Percentiles rank a stretch among this genome's conserved stretches.
These are phyloP conservation scores for Diglossa brunneiventris DNA, from an alignment of 2,113 vertebrate species.

Conservation along the genomic window DNA sequence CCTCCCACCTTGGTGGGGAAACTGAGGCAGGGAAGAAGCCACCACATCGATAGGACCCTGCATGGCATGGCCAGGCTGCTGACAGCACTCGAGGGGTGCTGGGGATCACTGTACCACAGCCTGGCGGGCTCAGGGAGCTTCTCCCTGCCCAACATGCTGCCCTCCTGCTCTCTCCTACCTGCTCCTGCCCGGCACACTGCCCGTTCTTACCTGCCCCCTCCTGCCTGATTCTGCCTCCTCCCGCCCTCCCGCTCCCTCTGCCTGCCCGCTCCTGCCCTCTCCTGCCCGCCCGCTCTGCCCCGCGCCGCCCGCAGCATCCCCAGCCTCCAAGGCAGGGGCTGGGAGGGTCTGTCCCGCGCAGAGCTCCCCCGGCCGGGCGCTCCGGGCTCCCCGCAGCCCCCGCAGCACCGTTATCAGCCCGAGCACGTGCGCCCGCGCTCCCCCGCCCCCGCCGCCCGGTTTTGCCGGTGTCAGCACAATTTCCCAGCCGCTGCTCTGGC, in stretches of 20 bases:
- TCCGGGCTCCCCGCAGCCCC: neutral
- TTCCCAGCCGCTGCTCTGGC: conserved; percentile 46
- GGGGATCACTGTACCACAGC: neutral
- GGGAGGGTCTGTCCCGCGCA: neutral
- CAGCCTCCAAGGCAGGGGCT: too few species aligned
- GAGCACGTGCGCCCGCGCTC: conserved; percentile 18
- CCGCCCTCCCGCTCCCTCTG: neutral
- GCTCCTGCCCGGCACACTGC: neutral
- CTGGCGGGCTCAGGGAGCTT: neutral
- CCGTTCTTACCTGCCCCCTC: neutral
- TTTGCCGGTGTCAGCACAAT: conserved; percentile 68
- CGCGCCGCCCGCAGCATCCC: neutral
- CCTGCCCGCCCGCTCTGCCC: neutral
- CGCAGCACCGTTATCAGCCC: conserved; percentile 4
- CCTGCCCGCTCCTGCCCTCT: neutral
- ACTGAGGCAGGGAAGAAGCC: neutral
- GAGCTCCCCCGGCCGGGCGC: neutral
- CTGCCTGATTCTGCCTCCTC: neutral
- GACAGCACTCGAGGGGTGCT: neutral
- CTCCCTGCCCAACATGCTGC: neutral
- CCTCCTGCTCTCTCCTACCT: neutral
- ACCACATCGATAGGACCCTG: accelerated
- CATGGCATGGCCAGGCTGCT: neutral
- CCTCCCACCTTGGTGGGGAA: neutral
- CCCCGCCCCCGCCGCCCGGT: neutral